Base-by-base conservation (phyloP, 2,113 vertebrate genomes). In the Mobula birostris region DNA sequence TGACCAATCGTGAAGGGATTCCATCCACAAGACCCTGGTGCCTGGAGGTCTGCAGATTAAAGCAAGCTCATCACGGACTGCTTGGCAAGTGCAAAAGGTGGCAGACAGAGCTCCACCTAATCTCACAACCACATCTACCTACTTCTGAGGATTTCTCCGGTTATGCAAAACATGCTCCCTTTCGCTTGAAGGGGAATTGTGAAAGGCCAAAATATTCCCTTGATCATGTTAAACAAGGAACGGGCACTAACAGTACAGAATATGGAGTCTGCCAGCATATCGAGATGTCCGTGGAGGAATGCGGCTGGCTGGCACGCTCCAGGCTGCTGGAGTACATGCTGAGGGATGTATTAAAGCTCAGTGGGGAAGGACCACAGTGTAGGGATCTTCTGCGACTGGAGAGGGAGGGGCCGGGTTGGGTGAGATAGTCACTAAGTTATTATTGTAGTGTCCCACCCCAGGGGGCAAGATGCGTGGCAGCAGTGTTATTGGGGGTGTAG, bases 11-110 rank as follows among this genome's bases (percentile, higher is more conserved):
- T 95, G 14, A 94, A 95, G 94, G 48, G 91, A 95, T 94, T 90
- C 6, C 94, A 95, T 95, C 95, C 95, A 40, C 11, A 82, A 76
- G 91, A 94, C 95, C 66, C 94, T 96, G 96, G 97, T 97, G 97
- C 97, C 97, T 96, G 95, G 95, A 97, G 96, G 97, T 97, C 97
- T 97, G 95, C 95, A 88, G 96, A 95, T 96, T 95, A 94, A 48
- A 95, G 95, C 95, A 96, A 95, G 79, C 85, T n/a, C 0, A 95
- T 94, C 96, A 95, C 94, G 94, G 27, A 94, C 94, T 94, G 94
- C 96, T 95, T 96, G 95, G 94, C 95, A 95, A 94, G 74, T 94
- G 94, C 94, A 94, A 94, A 95, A 95, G 79, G 79, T 77, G 94
- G 95, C 95, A 96, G 96, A 95, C 96, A 95, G 96, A 96, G 56